Conservation (phyloP, 2,113 vertebrate species). For the Lamprotornis superbus region DNA sequence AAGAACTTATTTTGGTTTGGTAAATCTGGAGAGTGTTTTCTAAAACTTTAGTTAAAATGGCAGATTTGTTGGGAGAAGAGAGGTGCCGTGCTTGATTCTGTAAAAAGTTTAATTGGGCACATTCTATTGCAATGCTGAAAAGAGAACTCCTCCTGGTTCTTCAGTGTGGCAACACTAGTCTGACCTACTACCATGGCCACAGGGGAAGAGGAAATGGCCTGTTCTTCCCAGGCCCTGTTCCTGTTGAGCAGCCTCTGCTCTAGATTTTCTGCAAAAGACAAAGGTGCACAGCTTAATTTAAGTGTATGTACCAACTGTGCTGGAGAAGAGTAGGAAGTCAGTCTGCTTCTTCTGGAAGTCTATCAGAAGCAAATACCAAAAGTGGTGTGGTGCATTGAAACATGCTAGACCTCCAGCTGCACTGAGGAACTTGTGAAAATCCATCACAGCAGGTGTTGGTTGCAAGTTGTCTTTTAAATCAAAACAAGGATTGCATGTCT, state of each 20-base stretch:
- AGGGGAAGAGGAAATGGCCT: neutral
- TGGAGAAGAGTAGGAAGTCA: neutral
- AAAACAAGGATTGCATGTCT: neutral
- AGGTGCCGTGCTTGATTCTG: neutral
- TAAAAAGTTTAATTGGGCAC: neutral
- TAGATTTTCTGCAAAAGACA: neutral
- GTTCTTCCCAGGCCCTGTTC: neutral
- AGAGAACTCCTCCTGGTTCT: neutral
- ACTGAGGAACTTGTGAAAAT: neutral
- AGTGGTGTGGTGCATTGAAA: neutral
- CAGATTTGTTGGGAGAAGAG: neutral
- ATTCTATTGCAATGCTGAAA: neutral
- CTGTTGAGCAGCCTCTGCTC: neutral
- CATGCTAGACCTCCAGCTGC: neutral
- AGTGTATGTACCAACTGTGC: neutral
- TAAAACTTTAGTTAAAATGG: neutral
- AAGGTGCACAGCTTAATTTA: neutral
- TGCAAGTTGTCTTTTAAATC: conserved; percentile 1
- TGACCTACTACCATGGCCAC: fast-evolving
- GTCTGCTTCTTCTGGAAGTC: neutral
- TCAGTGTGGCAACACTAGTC: neutral
- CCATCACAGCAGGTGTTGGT: neutral
- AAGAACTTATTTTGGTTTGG: neutral
- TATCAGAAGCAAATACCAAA: neutral
- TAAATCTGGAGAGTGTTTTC: neutral